Percentiles rank a stretch among this genome's conserved stretches.
Conservation (phyloP, 1,140 invertebrate species). For the Gonioctena quinquepunctata region DNA sequence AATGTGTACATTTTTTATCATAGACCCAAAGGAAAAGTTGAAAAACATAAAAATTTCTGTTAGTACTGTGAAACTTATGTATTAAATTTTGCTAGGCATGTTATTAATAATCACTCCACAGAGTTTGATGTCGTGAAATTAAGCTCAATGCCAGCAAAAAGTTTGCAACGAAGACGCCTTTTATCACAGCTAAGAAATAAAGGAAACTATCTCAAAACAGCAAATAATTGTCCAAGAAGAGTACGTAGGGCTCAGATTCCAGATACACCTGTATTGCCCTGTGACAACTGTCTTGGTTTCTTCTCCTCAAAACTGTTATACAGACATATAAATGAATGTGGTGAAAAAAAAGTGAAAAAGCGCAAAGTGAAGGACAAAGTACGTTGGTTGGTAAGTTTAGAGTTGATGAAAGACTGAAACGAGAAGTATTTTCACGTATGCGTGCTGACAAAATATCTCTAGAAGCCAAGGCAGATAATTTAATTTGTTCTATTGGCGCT, state of each 20-base stretch:
- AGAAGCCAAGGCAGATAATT: constrained; percentile 38
- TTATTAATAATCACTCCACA: constrained; percentile 15
- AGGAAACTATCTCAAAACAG: constrained; percentile 21
- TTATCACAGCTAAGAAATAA: constrained; percentile 17
- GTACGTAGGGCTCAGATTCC: background rate
- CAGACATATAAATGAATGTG: background rate
- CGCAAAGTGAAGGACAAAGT: background rate
- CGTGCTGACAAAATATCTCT: constrained; percentile 28
- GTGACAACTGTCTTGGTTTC: constrained; percentile 3
- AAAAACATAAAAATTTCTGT: background rate
- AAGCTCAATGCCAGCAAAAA: constrained; percentile 9
- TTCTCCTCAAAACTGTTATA: constrained; percentile 8
- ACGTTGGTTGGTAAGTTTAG: background rate
- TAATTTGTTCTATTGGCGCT: constrained; percentile 45
- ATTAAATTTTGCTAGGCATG: constrained; percentile 27
- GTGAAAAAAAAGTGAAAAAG: background rate
- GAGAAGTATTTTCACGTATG: constrained; percentile 21
- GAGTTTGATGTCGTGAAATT: constrained; percentile 20
- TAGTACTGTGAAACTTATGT: background rate
- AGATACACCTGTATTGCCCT: background rate
- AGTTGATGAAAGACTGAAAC: constrained; percentile 7
- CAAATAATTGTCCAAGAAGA: constrained; percentile 1
- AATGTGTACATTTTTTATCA: no score
- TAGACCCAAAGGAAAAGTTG: background rate
- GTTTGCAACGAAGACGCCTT: constrained; percentile 18